Evolutionary conservation across 2,113 vertebrate species (phyloP).

Genomic region (Onychostruthus taczanowskii): DNA sequence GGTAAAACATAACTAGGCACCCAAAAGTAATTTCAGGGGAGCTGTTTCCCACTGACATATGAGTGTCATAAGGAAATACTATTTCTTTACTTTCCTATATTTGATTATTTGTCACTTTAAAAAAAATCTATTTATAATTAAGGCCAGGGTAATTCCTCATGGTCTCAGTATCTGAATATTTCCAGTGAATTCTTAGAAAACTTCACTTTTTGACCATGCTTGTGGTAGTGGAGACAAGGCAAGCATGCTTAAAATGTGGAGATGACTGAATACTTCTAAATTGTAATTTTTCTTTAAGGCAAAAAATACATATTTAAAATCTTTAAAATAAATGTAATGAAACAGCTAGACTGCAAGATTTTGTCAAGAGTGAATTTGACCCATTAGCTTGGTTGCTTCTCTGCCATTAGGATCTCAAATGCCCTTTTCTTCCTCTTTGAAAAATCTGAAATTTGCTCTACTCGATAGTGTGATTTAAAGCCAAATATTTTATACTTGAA

Average conservation of each 20-base stretch:
- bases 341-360: not conserved
- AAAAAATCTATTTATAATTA: not conserved
- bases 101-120: not conserved
- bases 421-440: not conserved
- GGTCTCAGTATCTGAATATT: not conserved
- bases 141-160: not conserved
- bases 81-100: not conserved
- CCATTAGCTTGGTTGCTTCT: not conserved
- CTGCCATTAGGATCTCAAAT: not conserved
- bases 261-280: not conserved
- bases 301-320: not conserved
- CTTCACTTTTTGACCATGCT: not conserved
- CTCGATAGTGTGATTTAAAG: not conserved
- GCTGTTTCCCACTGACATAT: not conserved
- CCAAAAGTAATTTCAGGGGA: not conserved
- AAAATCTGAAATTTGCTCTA: not conserved
- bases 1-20: not conserved
- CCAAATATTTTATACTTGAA: slow-evolving; percentile 26
- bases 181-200: not conserved
- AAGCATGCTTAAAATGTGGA: not conserved
- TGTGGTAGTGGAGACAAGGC: not conserved
- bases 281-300: not conserved
- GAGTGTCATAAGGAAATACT: not conserved
- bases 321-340: not conserved
- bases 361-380: not conserved